Percentiles rank a stretch among this genome's conserved stretches.
Conservation (phyloP, 2,797 vertebrate species). For the Strix occidentalis region DNA sequence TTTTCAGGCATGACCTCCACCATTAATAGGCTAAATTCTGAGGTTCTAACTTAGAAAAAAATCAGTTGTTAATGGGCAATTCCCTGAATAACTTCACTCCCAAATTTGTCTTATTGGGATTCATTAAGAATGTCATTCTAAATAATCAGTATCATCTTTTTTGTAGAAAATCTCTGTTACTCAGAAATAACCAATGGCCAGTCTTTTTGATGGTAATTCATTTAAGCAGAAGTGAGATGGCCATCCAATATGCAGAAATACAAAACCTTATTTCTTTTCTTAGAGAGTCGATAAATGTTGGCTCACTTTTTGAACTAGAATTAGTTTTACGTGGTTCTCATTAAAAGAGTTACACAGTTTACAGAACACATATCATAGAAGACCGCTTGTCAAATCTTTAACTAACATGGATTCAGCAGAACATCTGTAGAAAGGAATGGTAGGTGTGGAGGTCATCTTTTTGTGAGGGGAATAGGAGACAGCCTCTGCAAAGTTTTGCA, state of each 20-base stretch:
- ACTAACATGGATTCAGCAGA: not conserved
- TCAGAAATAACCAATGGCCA: not conserved
- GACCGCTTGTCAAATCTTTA: not conserved
- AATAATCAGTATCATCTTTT: not conserved
- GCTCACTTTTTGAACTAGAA: not conserved
- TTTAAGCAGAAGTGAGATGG: not conserved
- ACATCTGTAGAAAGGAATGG: not conserved
- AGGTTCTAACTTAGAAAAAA: not conserved
- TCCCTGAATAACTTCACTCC: not conserved
- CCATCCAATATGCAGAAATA: not conserved
- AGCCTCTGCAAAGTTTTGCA: not conserved
- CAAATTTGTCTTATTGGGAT: not conserved
- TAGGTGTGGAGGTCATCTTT: not conserved
- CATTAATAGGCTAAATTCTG: not conserved
- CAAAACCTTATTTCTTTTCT: not conserved
- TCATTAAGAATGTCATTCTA: not conserved
- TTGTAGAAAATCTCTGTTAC: not conserved
- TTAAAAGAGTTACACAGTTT: not conserved
- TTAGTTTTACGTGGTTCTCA: not conserved
- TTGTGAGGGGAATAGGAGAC: not conserved
- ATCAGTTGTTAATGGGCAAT: not conserved
- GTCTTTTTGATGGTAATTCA: not conserved
- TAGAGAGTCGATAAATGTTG: not conserved
- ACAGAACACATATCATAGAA: not conserved
- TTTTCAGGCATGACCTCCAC: not conserved